Conservation (phyloP, 2,888 invertebrate genomes). For the Parasteatoda lunata region DNA sequence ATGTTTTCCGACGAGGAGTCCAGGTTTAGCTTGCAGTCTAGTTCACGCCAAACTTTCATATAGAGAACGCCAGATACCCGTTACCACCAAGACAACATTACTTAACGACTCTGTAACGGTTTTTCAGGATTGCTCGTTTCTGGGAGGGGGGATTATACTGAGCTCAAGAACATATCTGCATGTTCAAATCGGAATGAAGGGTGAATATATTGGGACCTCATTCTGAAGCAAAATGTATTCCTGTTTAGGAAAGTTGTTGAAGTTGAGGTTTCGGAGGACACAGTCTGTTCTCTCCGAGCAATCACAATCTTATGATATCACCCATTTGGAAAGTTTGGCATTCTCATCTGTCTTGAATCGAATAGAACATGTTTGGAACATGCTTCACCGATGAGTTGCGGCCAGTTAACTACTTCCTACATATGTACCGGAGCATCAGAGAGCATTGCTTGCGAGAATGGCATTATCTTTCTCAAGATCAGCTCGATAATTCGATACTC, state of each 20-base stretch:
- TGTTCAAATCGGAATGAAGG: neutral
- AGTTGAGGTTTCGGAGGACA: neutral
- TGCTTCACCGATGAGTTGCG: neutral
- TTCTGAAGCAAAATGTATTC: neutral
- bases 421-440: neutral
- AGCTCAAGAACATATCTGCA: neutral
- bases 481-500: neutral
- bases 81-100: neutral
- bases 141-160: neutral
- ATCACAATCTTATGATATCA: neutral
- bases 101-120: neutral
- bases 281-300: neutral
- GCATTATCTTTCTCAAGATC: neutral
- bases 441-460: neutral
- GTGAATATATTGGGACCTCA: neutral
- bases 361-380: neutral
- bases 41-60: neutral
- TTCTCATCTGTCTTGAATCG: neutral
- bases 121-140: neutral
- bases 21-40: neutral
- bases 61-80: neutral
- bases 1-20: neutral
- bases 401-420: neutral
- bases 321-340: neutral
- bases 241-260: neutral